A percentile compares a stretch with the other conserved stretches of the same genome.
Conservation (phyloP, 2,797 vertebrate species). For the Falco novaeseelandiae region DNA sequence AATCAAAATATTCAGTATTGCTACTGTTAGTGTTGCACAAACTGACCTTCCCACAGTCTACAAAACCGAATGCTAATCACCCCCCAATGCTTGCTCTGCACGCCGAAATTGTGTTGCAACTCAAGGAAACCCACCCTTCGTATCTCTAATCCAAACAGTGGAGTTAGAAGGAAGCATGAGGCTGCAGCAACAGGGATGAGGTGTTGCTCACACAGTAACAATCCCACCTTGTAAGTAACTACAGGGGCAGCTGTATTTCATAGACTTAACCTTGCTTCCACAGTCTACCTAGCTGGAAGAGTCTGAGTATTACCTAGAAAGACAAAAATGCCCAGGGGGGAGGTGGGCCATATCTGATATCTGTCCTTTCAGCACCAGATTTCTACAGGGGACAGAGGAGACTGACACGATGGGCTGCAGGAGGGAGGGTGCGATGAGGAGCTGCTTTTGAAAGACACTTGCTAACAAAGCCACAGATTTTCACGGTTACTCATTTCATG, state of each 20-base stretch:
- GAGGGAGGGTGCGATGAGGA: background rate
- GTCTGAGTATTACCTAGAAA: background rate
- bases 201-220: background rate
- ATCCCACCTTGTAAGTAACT: background rate
- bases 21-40: fast-evolving
- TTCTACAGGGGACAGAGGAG: background rate
- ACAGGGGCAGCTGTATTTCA: background rate
- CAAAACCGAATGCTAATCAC: background rate
- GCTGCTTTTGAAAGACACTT: background rate
- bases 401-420: background rate
- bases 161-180: background rate
- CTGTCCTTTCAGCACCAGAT: background rate
- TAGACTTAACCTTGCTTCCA: background rate
- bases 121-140: background rate
- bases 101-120: fast-evolving
- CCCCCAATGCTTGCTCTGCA: background rate
- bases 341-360: background rate
- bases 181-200: fast-evolving
- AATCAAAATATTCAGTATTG: background rate
- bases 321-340: background rate
- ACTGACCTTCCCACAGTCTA: background rate
- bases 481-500: background rate
- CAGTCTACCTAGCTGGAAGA: background rate
- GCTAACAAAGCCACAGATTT: background rate
- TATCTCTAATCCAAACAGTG: fast-evolving